Conservation (phyloP, 2,888 invertebrate species). For the Mamestra brassicae region DNA sequence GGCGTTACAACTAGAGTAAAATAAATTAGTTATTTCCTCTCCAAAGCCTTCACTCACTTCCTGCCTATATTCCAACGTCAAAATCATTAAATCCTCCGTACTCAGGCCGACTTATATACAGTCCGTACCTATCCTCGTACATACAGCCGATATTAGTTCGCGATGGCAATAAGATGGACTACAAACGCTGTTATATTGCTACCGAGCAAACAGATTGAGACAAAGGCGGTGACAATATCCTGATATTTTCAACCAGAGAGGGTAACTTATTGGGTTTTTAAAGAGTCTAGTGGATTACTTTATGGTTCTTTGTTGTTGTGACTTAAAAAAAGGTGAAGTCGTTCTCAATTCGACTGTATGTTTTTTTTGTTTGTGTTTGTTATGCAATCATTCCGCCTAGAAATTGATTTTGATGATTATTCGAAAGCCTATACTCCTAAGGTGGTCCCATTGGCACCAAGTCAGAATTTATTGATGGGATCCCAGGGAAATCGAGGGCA, state of each 20-base stretch:
- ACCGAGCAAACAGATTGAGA: conserved; percentile 30
- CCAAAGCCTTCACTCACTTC: background rate
- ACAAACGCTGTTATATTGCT: conserved; percentile 42
- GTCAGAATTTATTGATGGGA: no score
- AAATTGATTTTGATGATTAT: no score
- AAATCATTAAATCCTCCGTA: conserved; percentile 8
- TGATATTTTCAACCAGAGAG: conserved; percentile 31
- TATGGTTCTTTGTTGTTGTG: no score
- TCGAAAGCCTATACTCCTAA: no score
- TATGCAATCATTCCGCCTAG: no score
- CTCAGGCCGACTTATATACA: background rate
- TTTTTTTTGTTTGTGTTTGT: no score
- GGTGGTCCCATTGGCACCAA: no score
- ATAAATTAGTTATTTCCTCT: background rate
- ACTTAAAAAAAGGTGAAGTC: no score
- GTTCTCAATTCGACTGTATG: no score
- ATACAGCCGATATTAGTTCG: conserved; percentile 31
- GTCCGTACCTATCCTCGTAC: background rate
- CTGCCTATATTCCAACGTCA: background rate
- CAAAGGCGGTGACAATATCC: conserved; percentile 50
- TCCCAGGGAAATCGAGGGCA: no score
- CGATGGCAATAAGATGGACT: conserved; percentile 17
- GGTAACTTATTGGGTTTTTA: conserved; percentile 31
- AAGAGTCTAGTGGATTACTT: background rate
- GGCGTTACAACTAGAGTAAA: no score